Base-by-base conservation (phyloP, 2,797 vertebrate genomes). In the Podarcis lilfordi region DNA sequence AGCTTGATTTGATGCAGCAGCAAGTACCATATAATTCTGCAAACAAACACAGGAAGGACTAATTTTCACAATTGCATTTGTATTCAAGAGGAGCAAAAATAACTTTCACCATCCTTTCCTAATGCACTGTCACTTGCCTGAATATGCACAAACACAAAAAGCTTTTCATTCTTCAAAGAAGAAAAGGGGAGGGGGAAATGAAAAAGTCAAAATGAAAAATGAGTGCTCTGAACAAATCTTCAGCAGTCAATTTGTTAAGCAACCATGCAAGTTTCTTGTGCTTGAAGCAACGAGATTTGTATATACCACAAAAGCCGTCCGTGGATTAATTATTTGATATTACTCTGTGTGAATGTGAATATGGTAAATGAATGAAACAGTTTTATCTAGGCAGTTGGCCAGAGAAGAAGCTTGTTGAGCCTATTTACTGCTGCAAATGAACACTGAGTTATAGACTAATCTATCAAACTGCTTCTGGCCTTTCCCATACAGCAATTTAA, bases 11-110 rank as follows among this genome's bases (percentile, higher is more conserved):
- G 82, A 68, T 29, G n/a, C 2, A 11, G 76, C 43, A 45, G 64
- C 4, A 0, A 80, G 27, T 8, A 37, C 37, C 37, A 37, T 37
- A 3, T 0, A 32, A 27, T 21, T 61, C 2, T 61, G 11, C 0
- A 10, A 84, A 55, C 87, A 93, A 89, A 74, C 89, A 93, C 85
- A 45, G 86, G 89, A 93, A 82, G 37, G 81, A 69, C 82, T 93
- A 66, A 81, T 64, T 88, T 83, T 69, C 81, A 91, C 89, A 88
- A 90, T 87, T 92, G 82, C 25, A 93, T 95, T 95, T 95, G 88
- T 91, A 96, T 96, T 94, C 92, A 95, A 95, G 94, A 85, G 5
- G 71, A 88, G 59, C 7, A 32, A 95, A 93, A 92, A 94, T 87
- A 94, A 94, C 94, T 92, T 83, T 23, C 79, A 37, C 0, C n/a